Evolutionary conservation across 2,113 vertebrate genomes (phyloP).

Genomic region (Numenius arquata): DNA sequence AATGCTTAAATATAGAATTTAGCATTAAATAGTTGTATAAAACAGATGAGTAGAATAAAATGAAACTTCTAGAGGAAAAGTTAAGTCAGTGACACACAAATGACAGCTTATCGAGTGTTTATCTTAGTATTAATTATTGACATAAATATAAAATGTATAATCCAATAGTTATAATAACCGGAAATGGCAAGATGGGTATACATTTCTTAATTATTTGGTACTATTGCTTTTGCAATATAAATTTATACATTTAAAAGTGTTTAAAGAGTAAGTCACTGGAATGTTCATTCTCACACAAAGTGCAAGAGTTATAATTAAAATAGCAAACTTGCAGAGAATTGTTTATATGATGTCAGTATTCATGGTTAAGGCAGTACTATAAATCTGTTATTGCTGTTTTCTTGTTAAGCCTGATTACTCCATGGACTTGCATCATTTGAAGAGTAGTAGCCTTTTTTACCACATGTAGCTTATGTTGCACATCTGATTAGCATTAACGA

Average conservation of each 20-base stretch:
- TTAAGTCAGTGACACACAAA: not conserved
- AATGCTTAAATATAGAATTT: not conserved
- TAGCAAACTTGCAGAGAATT: not conserved
- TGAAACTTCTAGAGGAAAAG: not conserved
- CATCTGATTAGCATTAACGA: not conserved
- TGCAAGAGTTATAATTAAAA: not conserved
- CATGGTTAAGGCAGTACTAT: not conserved
- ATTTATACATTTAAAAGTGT: not conserved
- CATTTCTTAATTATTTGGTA: not conserved
- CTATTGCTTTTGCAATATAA: not conserved
- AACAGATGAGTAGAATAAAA: not conserved
- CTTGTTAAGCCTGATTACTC: not conserved
- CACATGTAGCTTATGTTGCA: not conserved
- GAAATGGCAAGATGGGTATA: not conserved
- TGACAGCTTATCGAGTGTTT: not conserved
- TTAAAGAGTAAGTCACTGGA: not conserved
- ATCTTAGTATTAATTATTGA: not conserved
- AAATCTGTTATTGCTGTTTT: not conserved
- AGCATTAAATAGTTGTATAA: not conserved
- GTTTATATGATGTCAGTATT: not conserved
- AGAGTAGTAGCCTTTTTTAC: not conserved
- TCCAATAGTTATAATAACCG: not conserved
- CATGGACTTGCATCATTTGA: not conserved
- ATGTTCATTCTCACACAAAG: not conserved
- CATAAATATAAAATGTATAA: not conserved